Evolutionary conservation across 2,113 vertebrate species (phyloP).

Genomic region (Chunga burmeisteri): DNA sequence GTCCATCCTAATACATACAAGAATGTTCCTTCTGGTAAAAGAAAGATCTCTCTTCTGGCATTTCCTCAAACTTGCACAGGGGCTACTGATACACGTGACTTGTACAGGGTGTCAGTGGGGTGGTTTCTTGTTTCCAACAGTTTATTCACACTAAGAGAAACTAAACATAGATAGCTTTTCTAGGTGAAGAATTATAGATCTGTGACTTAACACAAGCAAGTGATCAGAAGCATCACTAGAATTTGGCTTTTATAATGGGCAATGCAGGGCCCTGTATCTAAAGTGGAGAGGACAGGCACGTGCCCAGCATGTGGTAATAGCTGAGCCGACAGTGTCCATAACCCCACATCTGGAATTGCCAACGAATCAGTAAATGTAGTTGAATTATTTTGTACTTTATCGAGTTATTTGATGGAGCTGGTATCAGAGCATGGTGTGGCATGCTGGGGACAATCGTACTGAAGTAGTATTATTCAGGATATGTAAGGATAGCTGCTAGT

Average conservation of each 20-base stretch:
- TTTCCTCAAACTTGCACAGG: accelerated
- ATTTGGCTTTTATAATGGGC: neutral
- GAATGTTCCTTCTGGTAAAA: neutral
- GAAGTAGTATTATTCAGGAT: neutral
- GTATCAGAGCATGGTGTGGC: neutral
- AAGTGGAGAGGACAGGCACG: neutral
- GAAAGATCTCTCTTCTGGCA: neutral
- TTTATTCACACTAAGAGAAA: neutral
- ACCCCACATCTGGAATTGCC: neutral
- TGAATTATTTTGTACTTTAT: neutral
- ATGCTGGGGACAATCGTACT: neutral
- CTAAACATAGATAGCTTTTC: neutral
- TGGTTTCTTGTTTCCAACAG: neutral
- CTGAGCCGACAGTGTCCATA: too few species aligned
- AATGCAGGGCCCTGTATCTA: neutral
- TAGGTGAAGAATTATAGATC: neutral
- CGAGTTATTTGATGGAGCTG: neutral
- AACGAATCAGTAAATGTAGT: neutral
- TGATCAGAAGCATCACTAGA: neutral
- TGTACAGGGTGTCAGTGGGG: too few species aligned
- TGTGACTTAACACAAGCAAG: neutral
- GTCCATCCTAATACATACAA: neutral
- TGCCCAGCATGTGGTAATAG: accelerated
- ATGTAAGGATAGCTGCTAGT: neutral
- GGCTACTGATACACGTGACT: neutral